Percentiles rank a stretch among this genome's conserved stretches.
Evolutionary conservation across 1,140 invertebrate species (phyloP).

Genomic region (Papilio helenus): DNA sequence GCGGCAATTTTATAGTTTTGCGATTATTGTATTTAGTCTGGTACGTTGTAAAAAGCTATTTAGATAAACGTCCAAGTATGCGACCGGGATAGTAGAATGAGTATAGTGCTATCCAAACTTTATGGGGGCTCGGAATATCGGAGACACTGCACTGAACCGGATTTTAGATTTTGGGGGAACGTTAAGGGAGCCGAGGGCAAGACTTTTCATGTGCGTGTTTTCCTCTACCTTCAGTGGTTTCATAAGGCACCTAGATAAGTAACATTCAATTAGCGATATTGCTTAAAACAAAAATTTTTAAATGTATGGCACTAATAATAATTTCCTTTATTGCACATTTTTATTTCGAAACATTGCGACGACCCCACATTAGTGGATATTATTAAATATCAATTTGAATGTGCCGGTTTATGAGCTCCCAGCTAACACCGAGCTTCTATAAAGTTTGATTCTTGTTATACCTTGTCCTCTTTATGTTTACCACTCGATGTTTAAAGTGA

Average conservation of each 20-base stretch:
- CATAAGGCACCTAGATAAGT: too few relatives aligned
- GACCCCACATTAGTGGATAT: too few relatives aligned
- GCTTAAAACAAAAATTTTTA: not conserved
- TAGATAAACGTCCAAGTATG: constrained; percentile 34
- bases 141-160: not conserved
- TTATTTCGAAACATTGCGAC: too few relatives aligned
- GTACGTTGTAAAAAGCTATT: constrained; percentile 38
- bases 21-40: constrained; percentile 15
- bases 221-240: not conserved
- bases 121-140: not conserved
- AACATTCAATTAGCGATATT: not conserved
- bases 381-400: too few relatives aligned
- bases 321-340: too few relatives aligned
- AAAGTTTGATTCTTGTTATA: not conserved
- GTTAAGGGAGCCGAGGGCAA: too few relatives aligned
- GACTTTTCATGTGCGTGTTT: not conserved
- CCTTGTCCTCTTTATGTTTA: not conserved
- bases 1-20: constrained; percentile 4
- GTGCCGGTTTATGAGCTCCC: not conserved
- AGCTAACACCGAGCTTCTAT: not conserved
- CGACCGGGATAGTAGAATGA: not conserved
- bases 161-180: too few relatives aligned
- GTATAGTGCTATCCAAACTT: not conserved
- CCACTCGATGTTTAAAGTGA: constrained; percentile 29
- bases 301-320: too few relatives aligned